Evolutionary conservation across 2,797 vertebrate genomes (phyloP).

Genomic region (Thaleichthys pacificus): DNA sequence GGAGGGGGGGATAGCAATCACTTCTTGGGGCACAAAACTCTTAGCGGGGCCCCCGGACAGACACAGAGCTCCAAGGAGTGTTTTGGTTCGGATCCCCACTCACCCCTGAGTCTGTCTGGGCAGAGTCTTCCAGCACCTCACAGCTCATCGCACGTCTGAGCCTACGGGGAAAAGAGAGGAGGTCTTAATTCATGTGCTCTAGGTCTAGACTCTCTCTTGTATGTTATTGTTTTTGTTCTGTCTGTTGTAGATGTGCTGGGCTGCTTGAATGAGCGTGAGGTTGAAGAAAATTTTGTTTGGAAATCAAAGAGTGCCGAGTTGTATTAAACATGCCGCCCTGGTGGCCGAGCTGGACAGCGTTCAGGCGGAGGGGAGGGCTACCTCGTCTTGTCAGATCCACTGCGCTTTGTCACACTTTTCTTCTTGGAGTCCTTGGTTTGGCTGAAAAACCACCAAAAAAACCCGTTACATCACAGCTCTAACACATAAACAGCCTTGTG

Average conservation of each 20-base stretch:
- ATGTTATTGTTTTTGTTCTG: conserved; percentile 18
- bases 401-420: conserved; percentile 73
- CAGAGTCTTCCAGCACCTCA: conserved; percentile 59
- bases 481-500: no score
- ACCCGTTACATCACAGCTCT: conserved; percentile 10
- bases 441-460: conserved; percentile 55
- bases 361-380: conserved; percentile 15
- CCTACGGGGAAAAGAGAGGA: conserved; percentile 45
- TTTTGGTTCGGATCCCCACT: conserved; percentile 34
- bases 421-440: conserved; percentile 86
- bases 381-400: conserved; percentile 76
- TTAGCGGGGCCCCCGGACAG: no score
- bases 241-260: conserved; percentile 16
- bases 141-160: conserved; percentile 59
- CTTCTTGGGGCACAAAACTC: no score
- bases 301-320: no score
- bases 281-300: no score
- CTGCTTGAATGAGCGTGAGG: no score
- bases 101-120: conserved; percentile 47
- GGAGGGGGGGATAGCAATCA: no score
- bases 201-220: conserved; percentile 8
- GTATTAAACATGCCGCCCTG: no score
- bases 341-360: no score
- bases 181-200: neutral
- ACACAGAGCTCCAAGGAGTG: no score